Percentiles rank a stretch among this genome's conserved stretches.
Conservation (phyloP, 2,113 vertebrate species). For the Aix galericulata region DNA sequence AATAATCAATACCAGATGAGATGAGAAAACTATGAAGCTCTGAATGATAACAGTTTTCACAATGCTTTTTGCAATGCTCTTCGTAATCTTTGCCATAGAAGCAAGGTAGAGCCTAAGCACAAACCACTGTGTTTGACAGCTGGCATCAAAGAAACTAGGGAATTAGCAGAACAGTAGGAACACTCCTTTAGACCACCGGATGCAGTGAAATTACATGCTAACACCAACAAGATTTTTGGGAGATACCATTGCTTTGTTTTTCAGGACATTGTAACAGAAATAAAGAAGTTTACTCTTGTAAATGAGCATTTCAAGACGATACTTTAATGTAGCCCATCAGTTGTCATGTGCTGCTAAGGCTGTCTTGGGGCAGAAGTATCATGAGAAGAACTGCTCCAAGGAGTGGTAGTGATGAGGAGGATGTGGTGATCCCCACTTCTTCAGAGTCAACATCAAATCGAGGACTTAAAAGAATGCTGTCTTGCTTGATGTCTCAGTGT, state of each 20-base stretch:
- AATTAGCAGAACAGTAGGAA: not conserved
- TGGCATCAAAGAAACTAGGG: not conserved
- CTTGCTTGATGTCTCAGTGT: not conserved
- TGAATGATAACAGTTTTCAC: not conserved
- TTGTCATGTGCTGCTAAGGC: not conserved
- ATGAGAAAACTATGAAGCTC: not conserved
- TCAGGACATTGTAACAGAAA: not conserved
- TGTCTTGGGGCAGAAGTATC: not conserved
- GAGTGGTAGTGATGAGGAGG: not conserved
- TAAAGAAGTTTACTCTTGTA: not conserved
- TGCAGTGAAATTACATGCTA: not conserved
- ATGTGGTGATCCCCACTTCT: not conserved
- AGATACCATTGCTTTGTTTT: not conserved
- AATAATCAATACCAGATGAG: constrained; percentile 6
- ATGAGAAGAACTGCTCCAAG: not conserved
- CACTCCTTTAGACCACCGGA: not conserved
- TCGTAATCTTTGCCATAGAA: not conserved
- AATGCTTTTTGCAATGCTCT: not conserved
- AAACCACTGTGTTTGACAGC: not conserved
- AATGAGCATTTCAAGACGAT: not conserved
- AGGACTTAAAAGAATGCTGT: not conserved
- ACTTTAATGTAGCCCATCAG: not conserved
- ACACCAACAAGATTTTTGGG: not conserved
- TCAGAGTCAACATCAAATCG: not conserved
- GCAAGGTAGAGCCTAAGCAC: not conserved